These are phyloP conservation scores for Phallusia fumigata DNA, from an alignment of 23 tunicate species.

Conservation along the genomic window DNA sequence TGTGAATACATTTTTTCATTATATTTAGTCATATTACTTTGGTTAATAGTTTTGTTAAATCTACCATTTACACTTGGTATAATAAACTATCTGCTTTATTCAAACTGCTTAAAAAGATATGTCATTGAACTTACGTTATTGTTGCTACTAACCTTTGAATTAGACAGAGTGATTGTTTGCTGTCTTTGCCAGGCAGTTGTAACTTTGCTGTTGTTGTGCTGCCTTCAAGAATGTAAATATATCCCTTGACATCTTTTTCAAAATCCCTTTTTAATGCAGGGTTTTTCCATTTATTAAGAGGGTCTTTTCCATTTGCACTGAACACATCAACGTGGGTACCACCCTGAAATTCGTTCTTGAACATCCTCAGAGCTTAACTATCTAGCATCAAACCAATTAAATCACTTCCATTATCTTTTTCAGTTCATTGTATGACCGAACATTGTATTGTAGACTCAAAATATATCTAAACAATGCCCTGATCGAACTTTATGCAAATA, in stretches of 20 bases:
- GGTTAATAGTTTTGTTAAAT: no score
- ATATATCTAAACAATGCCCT: no score
- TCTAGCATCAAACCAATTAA: no score
- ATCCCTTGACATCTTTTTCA: slow-evolving; percentile 74
- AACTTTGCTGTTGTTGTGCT: slow-evolving; percentile 64
- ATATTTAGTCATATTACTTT: no score
- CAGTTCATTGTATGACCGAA: neutral
- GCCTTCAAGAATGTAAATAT: slow-evolving; percentile 57
- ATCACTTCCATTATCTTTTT: neutral
- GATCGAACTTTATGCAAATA: no score
- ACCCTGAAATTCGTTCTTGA: slow-evolving; percentile 88
- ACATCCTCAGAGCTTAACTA: slow-evolving; percentile 34
- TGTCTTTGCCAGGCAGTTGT: slow-evolving; percentile 46
- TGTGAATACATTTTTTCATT: no score
- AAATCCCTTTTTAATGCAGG: slow-evolving; percentile 28
- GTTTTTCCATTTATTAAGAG: slow-evolving; percentile 53
- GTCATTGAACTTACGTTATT: neutral
- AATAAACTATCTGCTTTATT: no score
- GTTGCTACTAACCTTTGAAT: slow-evolving; percentile 51
- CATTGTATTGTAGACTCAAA: no score
- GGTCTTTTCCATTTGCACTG: slow-evolving; percentile 78
- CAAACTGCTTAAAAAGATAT: neutral
- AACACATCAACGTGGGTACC: slow-evolving; percentile 83
- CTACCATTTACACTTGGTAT: no score
- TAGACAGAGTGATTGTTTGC: slow-evolving; percentile 48